Evolutionary conservation across 2,888 invertebrate species (phyloP).

Genomic region (Andrena hattorfiana): DNA sequence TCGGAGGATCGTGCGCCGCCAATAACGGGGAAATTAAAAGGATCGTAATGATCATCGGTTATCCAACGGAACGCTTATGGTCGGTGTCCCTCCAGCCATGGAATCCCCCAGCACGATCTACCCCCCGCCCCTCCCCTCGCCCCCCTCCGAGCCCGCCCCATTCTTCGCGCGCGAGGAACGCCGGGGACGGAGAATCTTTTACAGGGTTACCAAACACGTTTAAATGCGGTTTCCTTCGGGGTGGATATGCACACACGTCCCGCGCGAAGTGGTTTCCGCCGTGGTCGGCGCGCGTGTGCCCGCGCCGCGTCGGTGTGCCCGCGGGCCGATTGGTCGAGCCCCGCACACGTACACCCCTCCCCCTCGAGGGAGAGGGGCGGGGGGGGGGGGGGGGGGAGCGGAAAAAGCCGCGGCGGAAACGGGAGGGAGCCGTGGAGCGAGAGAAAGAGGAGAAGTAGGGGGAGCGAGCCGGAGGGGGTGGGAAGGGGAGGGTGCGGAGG

Average conservation of each 20-base stretch:
- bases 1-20: background rate
- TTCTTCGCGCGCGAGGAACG: constrained; percentile 25
- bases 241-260: constrained; percentile 36
- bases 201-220: constrained; percentile 61
- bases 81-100: background rate
- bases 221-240: constrained; percentile 55
- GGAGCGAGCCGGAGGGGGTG: constrained; percentile 43
- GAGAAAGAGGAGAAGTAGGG: constrained; percentile 18
- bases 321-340: constrained; percentile 41
- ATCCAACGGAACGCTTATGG: constrained; percentile 12
- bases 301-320: constrained; percentile 25
- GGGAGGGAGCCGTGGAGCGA: constrained; percentile 7
- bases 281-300: constrained; percentile 1
- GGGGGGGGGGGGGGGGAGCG: constrained; percentile 30
- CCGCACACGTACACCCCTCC: constrained; percentile 14
- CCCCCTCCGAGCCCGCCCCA: background rate
- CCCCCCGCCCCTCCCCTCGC: too few species aligned
- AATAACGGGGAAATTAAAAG: constrained; percentile 44
- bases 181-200: constrained; percentile 55
- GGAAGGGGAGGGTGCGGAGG: constrained; percentile 71
- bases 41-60: constrained; percentile 15
- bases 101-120: constrained; percentile 3
- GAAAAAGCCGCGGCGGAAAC: constrained; percentile 7
- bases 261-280: background rate
- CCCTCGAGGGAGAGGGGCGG: constrained; percentile 22